Conservation (phyloP, 2,888 invertebrate genomes). For the Epinotia brunnichana region DNA sequence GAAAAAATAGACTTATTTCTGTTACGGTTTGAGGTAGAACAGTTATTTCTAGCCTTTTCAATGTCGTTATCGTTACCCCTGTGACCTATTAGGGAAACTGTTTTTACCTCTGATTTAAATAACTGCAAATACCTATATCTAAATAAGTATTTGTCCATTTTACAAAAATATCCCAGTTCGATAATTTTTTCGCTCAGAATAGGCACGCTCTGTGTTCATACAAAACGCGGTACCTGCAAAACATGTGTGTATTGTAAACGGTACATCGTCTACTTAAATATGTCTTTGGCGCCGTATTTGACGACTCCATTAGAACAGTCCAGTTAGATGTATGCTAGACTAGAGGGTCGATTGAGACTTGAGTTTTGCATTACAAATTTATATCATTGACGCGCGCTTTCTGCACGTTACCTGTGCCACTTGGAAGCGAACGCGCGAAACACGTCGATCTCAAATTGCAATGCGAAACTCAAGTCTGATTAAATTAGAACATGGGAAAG, state of each 20-base stretch:
- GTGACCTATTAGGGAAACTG: too few relatives aligned
- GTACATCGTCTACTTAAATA: background rate
- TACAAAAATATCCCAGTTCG: too few relatives aligned
- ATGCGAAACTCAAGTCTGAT: background rate
- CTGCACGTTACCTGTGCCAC: background rate
- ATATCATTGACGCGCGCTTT: background rate
- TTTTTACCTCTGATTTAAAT: too few relatives aligned
- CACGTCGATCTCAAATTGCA: background rate
- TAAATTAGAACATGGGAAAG: background rate
- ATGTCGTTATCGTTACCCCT: too few relatives aligned
- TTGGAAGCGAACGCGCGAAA: background rate
- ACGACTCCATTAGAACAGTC: constrained; percentile 28
- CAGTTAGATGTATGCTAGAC: constrained; percentile 7
- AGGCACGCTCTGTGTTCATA: background rate
- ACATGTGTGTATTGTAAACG: too few relatives aligned
- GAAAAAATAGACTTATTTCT: too few relatives aligned
- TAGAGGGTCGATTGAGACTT: background rate
- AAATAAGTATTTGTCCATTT: too few relatives aligned
- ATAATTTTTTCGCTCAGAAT: background rate
- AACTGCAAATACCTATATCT: too few relatives aligned
- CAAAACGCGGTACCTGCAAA: background rate
- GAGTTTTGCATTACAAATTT: background rate
- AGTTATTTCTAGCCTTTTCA: too few relatives aligned
- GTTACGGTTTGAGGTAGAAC: too few relatives aligned
- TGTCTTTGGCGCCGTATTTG: constrained; percentile 26